Evolutionary conservation across 2,113 vertebrate species (phyloP).

Genomic region (Podocnemis expansa): DNA sequence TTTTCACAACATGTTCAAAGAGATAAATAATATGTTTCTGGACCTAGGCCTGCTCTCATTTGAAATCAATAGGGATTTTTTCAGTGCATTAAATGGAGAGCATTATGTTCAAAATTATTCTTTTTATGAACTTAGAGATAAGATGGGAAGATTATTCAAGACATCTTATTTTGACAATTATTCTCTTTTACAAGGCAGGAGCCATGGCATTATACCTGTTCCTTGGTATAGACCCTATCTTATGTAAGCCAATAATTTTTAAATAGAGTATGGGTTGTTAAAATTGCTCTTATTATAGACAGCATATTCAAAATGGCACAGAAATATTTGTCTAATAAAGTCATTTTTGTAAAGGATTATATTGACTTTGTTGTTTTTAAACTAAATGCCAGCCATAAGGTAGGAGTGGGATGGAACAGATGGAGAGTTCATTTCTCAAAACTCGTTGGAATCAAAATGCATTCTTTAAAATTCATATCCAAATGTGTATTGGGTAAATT

Average conservation of each 20-base stretch:
- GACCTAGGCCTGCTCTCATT: not conserved
- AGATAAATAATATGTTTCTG: constrained; percentile 39
- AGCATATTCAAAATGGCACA: constrained; percentile 36
- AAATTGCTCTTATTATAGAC: constrained; percentile 41
- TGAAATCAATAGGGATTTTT: not conserved
- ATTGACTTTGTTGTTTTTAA: constrained; percentile 63
- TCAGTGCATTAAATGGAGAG: not conserved
- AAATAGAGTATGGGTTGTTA: not conserved
- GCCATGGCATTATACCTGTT: not conserved
- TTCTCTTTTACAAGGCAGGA: constrained; percentile 18
- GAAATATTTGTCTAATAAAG: constrained; percentile 45
- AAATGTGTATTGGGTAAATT: constrained; percentile 50
- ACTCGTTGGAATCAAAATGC: constrained; percentile 46
- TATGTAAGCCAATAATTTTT: constrained; percentile 42
- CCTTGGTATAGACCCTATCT: constrained; percentile 10
- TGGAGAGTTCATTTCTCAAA: constrained; percentile 65
- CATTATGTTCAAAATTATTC: constrained; percentile 17
- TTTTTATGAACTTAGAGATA: constrained; percentile 12
- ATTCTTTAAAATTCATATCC: constrained; percentile 64
- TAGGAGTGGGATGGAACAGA: constrained; percentile 66
- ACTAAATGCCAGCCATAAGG: constrained; percentile 68
- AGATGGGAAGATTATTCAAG: constrained; percentile 29
- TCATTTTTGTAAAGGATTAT: constrained; percentile 49
- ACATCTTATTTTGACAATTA: constrained; percentile 30
- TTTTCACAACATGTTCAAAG: constrained; percentile 24